A percentile compares a stretch with the other conserved stretches of the same genome.
These are phyloP conservation scores for Dioctria rufipes DNA, from an alignment of 2,888 invertebrate species.

Conservation along the genomic window DNA sequence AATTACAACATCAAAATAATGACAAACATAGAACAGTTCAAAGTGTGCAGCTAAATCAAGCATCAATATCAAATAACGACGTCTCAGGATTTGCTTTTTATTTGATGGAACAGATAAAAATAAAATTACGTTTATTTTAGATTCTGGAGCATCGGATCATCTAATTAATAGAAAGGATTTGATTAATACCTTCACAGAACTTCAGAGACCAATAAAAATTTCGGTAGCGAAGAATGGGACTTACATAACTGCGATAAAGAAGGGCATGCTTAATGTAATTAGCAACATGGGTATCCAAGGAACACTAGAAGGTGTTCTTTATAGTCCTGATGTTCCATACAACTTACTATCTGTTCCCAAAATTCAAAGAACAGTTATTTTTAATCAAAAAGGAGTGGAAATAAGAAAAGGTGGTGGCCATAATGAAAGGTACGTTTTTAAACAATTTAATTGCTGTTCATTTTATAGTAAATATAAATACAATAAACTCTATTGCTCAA, in stretches of 20 bases:
- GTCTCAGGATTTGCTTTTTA: too few species aligned
- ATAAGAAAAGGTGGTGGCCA: background rate
- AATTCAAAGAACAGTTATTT: slow-evolving; percentile 63
- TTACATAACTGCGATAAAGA: slow-evolving; percentile 64
- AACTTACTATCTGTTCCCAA: slow-evolving; percentile 63
- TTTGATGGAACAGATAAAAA: too few species aligned
- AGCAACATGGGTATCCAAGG: slow-evolving; percentile 62
- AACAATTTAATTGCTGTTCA: slow-evolving; percentile 38
- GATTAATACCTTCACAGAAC: slow-evolving; percentile 48
- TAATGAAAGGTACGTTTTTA: slow-evolving; percentile 55
- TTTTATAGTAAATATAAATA: background rate
- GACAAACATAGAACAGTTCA: too few species aligned
- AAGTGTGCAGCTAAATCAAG: too few species aligned
- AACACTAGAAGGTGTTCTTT: slow-evolving; percentile 60
- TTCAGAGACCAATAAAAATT: slow-evolving; percentile 63
- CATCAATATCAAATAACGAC: too few species aligned
- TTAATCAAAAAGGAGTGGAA: slow-evolving; percentile 62
- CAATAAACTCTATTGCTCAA: background rate
- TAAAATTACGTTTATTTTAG: slow-evolving; percentile 60
- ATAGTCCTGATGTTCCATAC: slow-evolving; percentile 63
- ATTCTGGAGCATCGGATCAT: slow-evolving; percentile 31
- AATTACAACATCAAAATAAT: too few species aligned
- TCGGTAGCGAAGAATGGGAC: slow-evolving; percentile 62
- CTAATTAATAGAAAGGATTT: slow-evolving; percentile 58
- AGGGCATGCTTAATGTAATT: slow-evolving; percentile 62